phyloP scores from a whole-genome alignment of 2,888 invertebrate genomes.

The Caenorhabditis virilis region DNA sequence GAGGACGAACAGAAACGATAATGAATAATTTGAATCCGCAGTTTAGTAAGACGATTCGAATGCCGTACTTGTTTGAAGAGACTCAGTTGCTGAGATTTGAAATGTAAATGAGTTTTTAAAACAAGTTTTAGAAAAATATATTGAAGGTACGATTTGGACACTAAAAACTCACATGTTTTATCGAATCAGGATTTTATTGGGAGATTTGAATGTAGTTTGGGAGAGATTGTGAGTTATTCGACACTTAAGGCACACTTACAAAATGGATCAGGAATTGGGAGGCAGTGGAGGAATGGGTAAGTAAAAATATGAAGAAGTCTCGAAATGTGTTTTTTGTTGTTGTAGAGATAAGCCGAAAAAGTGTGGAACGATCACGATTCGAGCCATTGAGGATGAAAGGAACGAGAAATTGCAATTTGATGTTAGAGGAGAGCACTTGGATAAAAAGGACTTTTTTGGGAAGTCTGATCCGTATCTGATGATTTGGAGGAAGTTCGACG shows the following conservation, averaged over 20 bases:
- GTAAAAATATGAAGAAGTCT: slow-evolving; percentile 1
- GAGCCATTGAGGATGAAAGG: slow-evolving; percentile 61
- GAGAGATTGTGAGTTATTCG: slow-evolving; percentile 71
- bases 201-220: slow-evolving; percentile 72
- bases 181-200: slow-evolving; percentile 72
- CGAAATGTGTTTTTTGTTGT: slow-evolving; percentile 2
- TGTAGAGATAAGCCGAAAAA: slow-evolving; percentile 46
- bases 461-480: slow-evolving; percentile 65
- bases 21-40: slow-evolving; percentile 62
- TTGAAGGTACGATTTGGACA: slow-evolving; percentile 64
- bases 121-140: slow-evolving; percentile 1
- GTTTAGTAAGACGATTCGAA: slow-evolving; percentile 52
- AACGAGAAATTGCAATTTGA: slow-evolving; percentile 22
- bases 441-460: slow-evolving; percentile 63
- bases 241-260: slow-evolving; percentile 31
- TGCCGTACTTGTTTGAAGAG: slow-evolving; percentile 66
- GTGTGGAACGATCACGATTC: slow-evolving; percentile 46
- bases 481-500: slow-evolving; percentile 55
- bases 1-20: slow-evolving; percentile 64
- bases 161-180: slow-evolving; percentile 29
- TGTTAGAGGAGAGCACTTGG: slow-evolving; percentile 38
- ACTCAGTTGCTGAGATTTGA: slow-evolving; percentile 61
- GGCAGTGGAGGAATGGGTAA: slow-evolving; percentile 24
- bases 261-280: slow-evolving; percentile 13
- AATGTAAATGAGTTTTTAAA: slow-evolving; percentile 43